Evolutionary conservation across 2,113 vertebrate species (phyloP).

Genomic region (Microtus ochrogaster): DNA sequence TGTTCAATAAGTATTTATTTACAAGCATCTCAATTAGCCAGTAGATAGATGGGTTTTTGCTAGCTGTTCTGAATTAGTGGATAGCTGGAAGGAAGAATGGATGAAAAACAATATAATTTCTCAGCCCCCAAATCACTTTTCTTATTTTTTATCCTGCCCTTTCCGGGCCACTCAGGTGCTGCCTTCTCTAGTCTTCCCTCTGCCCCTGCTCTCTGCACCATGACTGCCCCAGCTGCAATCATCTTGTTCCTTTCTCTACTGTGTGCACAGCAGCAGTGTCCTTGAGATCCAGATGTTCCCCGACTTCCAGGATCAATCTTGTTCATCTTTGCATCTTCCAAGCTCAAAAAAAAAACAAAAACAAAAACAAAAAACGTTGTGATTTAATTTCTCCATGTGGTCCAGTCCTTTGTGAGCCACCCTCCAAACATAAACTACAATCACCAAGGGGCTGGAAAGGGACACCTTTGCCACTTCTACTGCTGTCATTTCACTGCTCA

Average conservation of each 20-base stretch:
- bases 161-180: not conserved
- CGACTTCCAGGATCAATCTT: not conserved
- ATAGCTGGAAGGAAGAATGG: not conserved
- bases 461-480: not conserved
- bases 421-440: not conserved
- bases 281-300: not conserved
- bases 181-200: not conserved
- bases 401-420: constrained; percentile 8
- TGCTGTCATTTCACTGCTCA: not conserved
- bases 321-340: constrained; percentile 15
- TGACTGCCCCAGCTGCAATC: not conserved
- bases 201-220: not conserved
- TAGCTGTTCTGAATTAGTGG: not conserved
- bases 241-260: not conserved
- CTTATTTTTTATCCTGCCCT: not conserved
- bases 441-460: not conserved
- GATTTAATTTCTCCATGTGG: constrained; percentile 26
- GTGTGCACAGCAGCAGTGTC: not conserved
- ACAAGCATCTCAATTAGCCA: constrained; percentile 22
- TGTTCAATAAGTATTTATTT: not conserved
- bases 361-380: not conserved
- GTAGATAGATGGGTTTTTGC: not conserved
- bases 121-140: not conserved
- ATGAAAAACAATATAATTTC: not conserved
- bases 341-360: not conserved